Percentiles rank a stretch among this genome's conserved stretches.
These are phyloP conservation scores for Dascyllus trimaculatus DNA, from an alignment of 2,113 vertebrate genomes.

Conservation along the genomic window DNA sequence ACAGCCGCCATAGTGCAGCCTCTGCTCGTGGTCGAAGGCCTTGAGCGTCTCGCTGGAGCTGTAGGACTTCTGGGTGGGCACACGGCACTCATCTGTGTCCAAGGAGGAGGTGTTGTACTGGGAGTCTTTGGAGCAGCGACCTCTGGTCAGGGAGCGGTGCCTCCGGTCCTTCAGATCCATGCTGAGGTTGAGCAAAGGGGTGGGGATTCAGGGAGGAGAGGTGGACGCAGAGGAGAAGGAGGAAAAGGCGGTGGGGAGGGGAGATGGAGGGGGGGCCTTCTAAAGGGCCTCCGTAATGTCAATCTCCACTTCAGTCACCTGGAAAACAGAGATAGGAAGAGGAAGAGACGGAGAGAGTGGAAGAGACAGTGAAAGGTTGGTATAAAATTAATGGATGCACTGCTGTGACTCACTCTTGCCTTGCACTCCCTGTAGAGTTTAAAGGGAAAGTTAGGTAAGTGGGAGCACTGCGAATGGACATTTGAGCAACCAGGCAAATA, in stretches of 20 bases:
- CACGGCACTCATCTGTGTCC: slow-evolving; percentile 93
- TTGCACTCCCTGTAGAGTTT: slow-evolving; percentile 43
- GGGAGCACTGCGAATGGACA: slow-evolving; percentile 44
- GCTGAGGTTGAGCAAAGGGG: not conserved
- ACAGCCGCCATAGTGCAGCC: slow-evolving; percentile 93
- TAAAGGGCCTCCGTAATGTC: slow-evolving; percentile 62
- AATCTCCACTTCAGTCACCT: slow-evolving; percentile 79
- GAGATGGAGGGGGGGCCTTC: slow-evolving; percentile 53
- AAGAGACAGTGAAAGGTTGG: slow-evolving; percentile 57
- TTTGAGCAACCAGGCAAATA: slow-evolving; percentile 68
- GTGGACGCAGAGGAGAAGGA: slow-evolving; percentile 35
- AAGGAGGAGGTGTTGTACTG: slow-evolving; percentile 94
- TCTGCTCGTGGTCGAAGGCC: slow-evolving; percentile 94
- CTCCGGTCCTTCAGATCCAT: slow-evolving; percentile 97
- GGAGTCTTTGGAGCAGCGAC: slow-evolving; percentile 91
- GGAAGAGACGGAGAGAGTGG: slow-evolving; percentile 31
- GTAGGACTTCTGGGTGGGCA: slow-evolving; percentile 97
- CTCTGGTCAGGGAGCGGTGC: slow-evolving; percentile 92
- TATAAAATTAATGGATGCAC: slow-evolving; percentile 63
- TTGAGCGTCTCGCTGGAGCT: slow-evolving; percentile 98
- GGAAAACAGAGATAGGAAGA: slow-evolving; percentile 63
- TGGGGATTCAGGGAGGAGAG: slow-evolving; percentile 9
- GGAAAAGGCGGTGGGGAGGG: slow-evolving; percentile 2
- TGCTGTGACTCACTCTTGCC: slow-evolving; percentile 62
- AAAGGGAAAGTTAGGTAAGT: slow-evolving; percentile 60